Base-by-base conservation (phyloP, 2,888 invertebrate species). In the Andrena trimmerana region DNA sequence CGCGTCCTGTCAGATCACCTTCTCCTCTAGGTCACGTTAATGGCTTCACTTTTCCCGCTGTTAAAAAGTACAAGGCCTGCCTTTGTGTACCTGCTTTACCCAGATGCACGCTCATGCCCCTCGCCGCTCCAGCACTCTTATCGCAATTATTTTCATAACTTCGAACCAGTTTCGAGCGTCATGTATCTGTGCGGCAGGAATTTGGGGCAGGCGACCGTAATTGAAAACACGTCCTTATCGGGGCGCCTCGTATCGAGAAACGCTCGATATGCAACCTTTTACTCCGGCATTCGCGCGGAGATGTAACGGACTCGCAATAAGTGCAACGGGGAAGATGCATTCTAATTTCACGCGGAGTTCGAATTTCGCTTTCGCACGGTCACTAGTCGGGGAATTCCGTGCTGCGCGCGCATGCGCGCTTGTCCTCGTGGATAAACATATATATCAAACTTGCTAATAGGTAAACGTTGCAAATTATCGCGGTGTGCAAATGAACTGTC, bases 1-100 rank as follows among this genome's bases (percentile, higher is more conserved):
- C 13, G 20, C 20, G 7, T 20, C 10, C 16, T 75, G 75, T 75
- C 62, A 52, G 59, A 66, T 62, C 66, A 62, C 66, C 73, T 66
- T 67, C 20, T 36, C 36, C 29, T 4, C 0, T 13, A 20, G 27
- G 27, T 54, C 60, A 36, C 16, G 57, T 50, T 20, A 36, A 27
- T 27, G 31, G 42, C 16, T 54, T 50, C 10, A 10, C 7, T 42
- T 42, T 31, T 16, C 31, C 29, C 59, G 16, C n/a, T 60, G n/a
- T 60, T 31, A 31, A 60, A 59, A 59, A 16, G n/a, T 31, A 7
- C 4, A n/a, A 29, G 31, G 7, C 31, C 31, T 6, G 29, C 2
- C 31, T 60, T n/a, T 42, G 42, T 42, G 1, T 42, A 1, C 16
- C 4, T 42, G 16, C 4, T 42, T 42, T 4, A 42, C 16, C 42